Evolutionary conservation across 2,888 invertebrate genomes (phyloP).

Genomic region (Sepioteuthis lessoniana): DNA sequence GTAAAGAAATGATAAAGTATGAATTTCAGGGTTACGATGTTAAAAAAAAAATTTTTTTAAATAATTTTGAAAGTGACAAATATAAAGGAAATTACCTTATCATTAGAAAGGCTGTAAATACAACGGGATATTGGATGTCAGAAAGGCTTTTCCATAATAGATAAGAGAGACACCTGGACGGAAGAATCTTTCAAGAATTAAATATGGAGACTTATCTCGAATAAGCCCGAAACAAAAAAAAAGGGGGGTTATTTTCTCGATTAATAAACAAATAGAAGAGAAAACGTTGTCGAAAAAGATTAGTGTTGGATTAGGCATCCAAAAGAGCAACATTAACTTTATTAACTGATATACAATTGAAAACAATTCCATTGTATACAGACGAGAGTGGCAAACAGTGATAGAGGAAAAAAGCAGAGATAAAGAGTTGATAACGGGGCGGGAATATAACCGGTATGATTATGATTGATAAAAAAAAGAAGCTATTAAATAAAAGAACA

Average conservation of each 20-base stretch:
- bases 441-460: too few species aligned
- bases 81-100: not conserved
- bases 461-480: too few species aligned
- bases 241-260: not conserved
- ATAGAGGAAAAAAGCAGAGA: not conserved
- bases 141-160: not conserved
- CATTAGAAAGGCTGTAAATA: not conserved
- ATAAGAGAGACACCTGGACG: not conserved
- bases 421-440: too few species aligned
- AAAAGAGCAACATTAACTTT: not conserved
- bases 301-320: not conserved
- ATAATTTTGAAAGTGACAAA: not conserved
- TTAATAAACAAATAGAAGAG: not conserved
- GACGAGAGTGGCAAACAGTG: not conserved
- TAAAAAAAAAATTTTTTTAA: not conserved
- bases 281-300: not conserved
- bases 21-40: not conserved
- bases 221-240: not conserved
- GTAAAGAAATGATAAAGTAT: not conserved
- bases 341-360: not conserved
- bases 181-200: not conserved
- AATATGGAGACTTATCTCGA: not conserved
- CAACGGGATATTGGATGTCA: not conserved
- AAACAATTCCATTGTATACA: not conserved
- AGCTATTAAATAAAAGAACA: too few species aligned